A percentile compares a stretch with the other conserved stretches of the same genome.
phyloP scores from a whole-genome alignment of 1,140 invertebrate species.

The Drosophila littoralis region DNA sequence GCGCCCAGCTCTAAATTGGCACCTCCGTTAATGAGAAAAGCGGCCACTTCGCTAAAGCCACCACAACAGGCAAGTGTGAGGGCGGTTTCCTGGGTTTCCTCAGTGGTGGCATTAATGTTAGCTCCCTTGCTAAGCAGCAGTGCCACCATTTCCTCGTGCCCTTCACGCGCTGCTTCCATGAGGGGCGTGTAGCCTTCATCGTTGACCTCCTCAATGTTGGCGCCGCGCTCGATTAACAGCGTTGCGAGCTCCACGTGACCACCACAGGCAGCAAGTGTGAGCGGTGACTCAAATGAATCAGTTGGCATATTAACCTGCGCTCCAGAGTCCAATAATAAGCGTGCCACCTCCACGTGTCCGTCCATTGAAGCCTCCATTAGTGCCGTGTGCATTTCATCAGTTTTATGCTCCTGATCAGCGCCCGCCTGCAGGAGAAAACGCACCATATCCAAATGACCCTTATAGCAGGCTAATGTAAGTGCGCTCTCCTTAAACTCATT shows the following conservation, averaged over 20 bases:
- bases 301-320: slow-evolving; percentile 99
- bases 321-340: slow-evolving; percentile 96
- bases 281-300: slow-evolving; percentile 99
- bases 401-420: slow-evolving; percentile 98
- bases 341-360: slow-evolving; percentile 98
- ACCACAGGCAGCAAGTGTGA: slow-evolving; percentile 98
- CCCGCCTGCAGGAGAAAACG: slow-evolving; percentile 96
- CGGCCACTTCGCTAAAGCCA: slow-evolving; percentile 98
- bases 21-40: slow-evolving; percentile 97
- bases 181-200: slow-evolving; percentile 99
- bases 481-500: slow-evolving; percentile 99
- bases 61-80: slow-evolving; percentile 98
- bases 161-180: slow-evolving; percentile 99
- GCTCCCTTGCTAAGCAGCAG: slow-evolving; percentile 96
- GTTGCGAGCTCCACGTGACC: slow-evolving; percentile 98
- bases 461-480: slow-evolving; percentile 98
- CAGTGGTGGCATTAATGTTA: slow-evolving; percentile 98
- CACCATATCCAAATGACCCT: slow-evolving; percentile 99
- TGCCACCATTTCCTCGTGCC: slow-evolving; percentile 99
- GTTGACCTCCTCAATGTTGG: slow-evolving; percentile 99
- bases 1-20: slow-evolving; percentile 98
- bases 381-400: slow-evolving; percentile 99
- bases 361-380: slow-evolving; percentile 99
- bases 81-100: slow-evolving; percentile 99
- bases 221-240: slow-evolving; percentile 97